Percentiles rank a stretch among this genome's conserved stretches.
phyloP scores from a whole-genome alignment of 2,888 invertebrate species.

The Liposcelis brunnea region DNA sequence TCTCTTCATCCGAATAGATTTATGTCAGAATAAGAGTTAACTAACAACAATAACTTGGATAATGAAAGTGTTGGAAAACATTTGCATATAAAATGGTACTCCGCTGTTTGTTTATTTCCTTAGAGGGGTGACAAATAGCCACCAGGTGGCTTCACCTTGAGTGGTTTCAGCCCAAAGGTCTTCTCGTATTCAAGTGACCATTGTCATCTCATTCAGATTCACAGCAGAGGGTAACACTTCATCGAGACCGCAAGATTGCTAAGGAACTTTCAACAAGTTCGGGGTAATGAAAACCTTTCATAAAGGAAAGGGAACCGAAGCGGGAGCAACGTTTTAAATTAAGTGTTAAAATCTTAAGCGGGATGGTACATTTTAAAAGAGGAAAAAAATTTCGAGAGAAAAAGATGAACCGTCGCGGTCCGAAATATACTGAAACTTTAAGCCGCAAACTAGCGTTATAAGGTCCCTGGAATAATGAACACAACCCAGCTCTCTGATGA shows the following conservation, averaged over 20 bases:
- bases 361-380: too few species aligned
- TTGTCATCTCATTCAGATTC: background rate
- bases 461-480: slow-evolving; percentile 6
- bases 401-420: slow-evolving; percentile 7
- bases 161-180: slow-evolving; percentile 1
- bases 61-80: slow-evolving; percentile 8
- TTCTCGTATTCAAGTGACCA: slow-evolving; percentile 8
- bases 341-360: too few species aligned
- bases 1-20: background rate
- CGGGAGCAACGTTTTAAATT: too few species aligned
- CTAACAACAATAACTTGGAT: slow-evolving; percentile 7
- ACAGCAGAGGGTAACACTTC: too few species aligned
- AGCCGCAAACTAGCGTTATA: slow-evolving; percentile 8
- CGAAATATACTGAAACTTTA: background rate
- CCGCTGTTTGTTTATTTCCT: slow-evolving; percentile 7
- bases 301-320: too few species aligned
- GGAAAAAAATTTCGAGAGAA: too few species aligned
- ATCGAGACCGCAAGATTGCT: too few species aligned
- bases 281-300: too few species aligned
- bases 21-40: slow-evolving; percentile 4
- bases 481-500: slow-evolving; percentile 5
- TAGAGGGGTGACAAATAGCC: slow-evolving; percentile 8
- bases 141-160: slow-evolving; percentile 3
- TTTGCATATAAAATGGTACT: slow-evolving; percentile 9
- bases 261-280: too few species aligned